Conservation (phyloP, 2,888 invertebrate genomes). For the Therioaphis trifolii region DNA sequence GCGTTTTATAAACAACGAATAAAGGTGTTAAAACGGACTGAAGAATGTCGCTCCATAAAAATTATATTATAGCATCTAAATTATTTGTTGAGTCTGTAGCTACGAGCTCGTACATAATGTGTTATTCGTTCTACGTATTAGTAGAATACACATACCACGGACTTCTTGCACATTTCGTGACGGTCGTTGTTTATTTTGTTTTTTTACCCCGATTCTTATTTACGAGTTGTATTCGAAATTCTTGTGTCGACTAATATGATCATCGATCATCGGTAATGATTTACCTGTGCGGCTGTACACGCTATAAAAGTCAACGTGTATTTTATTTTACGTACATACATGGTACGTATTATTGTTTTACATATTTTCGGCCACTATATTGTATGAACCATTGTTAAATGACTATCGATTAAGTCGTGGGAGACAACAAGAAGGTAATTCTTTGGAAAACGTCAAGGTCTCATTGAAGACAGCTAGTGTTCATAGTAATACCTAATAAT, state of each 20-base stretch:
- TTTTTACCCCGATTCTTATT: background rate
- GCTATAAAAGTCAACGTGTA: background rate
- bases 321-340: background rate
- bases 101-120: background rate
- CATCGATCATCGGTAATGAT: background rate
- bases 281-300: background rate
- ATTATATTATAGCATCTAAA: background rate
- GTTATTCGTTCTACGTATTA: background rate
- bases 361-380: background rate
- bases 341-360: slow-evolving; percentile 12
- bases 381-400: background rate
- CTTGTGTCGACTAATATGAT: background rate
- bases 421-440: background rate
- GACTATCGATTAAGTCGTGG: background rate
- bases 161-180: background rate
- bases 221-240: background rate
- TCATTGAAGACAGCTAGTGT: background rate
- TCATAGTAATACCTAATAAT: background rate
- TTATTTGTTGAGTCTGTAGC: background rate
- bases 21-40: background rate
- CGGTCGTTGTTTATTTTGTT: slow-evolving; percentile 4
- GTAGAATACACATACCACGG: background rate
- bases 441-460: slow-evolving; percentile 17
- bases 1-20: background rate
- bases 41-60: background rate